Evolutionary conservation across 2,797 vertebrate genomes (phyloP).

Genomic region (Pipistrellus nathusii): DNA sequence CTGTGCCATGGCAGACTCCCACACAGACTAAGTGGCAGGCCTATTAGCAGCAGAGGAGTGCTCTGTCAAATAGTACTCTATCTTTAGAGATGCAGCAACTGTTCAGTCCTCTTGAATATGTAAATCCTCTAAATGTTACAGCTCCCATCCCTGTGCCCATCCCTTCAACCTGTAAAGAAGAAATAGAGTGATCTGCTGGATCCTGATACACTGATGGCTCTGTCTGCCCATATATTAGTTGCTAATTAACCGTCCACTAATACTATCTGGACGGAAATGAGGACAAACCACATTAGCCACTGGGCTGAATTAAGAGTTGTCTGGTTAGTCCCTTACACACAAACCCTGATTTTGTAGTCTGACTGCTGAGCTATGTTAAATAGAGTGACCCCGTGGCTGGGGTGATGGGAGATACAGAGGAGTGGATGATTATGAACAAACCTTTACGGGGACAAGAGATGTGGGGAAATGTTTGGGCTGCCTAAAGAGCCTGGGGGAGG

Average conservation of each 20-base stretch:
- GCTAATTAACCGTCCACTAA: neutral
- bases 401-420: neutral
- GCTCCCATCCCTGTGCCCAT: neutral
- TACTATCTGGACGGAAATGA: neutral
- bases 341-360: neutral
- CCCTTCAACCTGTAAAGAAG: neutral
- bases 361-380: neutral
- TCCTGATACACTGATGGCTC: neutral
- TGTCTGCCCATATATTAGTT: neutral
- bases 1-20: neutral
- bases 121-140: neutral
- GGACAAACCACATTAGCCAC: neutral
- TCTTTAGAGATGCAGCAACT: neutral
- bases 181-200: neutral
- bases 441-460: neutral
- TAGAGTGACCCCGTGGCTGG: neutral
- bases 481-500: neutral
- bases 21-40: neutral
- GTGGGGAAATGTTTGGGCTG: neutral
- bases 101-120: neutral
- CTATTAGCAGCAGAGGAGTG: neutral
- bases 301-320: neutral
- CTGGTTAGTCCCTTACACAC: neutral
- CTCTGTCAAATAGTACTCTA: neutral
- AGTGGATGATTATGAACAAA: neutral